Base-by-base conservation (phyloP, 2,888 invertebrate species). In the Rhagonycha lutea region DNA sequence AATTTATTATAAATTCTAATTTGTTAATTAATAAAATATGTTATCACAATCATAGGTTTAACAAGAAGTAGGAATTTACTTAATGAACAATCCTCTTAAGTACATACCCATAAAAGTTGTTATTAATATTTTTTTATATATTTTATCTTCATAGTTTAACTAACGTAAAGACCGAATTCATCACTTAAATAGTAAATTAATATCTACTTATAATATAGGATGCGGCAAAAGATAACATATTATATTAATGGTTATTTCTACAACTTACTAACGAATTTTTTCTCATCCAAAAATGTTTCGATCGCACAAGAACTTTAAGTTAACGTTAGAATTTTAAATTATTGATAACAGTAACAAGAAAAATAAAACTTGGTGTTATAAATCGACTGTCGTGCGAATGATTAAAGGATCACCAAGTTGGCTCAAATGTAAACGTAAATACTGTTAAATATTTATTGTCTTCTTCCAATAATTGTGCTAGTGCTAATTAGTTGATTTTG, bases 1-100 rank as follows among this genome's bases (percentile, higher is more conserved):
- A 82, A 85, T 82, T 84, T 84, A 84, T 83, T 83, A 84, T 84
- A 85, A 83, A 83, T 79, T 82, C 80, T 81, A 79, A 80, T 78
- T 82, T 82, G 80, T 79, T 80, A 80, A 79, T 80, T 83, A 81
- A 82, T 83, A 81, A 83, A 82, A 84, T 82, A 82, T 81, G 80
- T 83, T 83, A 80, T 81, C 79, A 32, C 71, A 74, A 62, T 62
- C 47, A 7, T 47, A 47, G 47, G 47, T 47, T 47, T 47, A 47
- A 47, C 47, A n/a, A 47, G n/a, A 47, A 47, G n/a, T 7, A n/a
- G 32, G 32, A 12, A 32, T 32, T 32, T 32, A 32, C 4, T 32
- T 12, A 32, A 32, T 32, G 32, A 47, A 47, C n/a, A 47, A 8
- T n/a, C 47, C 47, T 47, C n/a, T 7, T 47, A 47, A 47, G 47